These are phyloP conservation scores for Diplodus puntazzo DNA, from an alignment of 2,797 vertebrate genomes.

Conservation along the genomic window DNA sequence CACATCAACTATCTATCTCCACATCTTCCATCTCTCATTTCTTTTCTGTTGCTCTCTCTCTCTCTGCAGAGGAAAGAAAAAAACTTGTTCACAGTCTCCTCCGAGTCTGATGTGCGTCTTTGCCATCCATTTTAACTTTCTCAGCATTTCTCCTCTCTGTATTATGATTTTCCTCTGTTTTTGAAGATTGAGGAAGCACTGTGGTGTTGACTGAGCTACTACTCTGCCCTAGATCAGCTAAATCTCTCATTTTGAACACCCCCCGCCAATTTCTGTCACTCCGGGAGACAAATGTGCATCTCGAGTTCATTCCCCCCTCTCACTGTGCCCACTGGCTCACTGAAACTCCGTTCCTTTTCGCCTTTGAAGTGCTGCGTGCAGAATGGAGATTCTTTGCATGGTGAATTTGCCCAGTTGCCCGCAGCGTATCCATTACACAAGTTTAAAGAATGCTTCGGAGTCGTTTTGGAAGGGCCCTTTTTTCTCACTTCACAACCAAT, in stretches of 20 bases:
- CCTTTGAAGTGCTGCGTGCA: constrained; percentile 88
- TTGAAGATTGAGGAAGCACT: constrained; percentile 77
- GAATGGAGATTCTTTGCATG: constrained; percentile 89
- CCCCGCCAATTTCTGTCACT: constrained; percentile 85
- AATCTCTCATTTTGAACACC: constrained; percentile 84
- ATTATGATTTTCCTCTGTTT: constrained; percentile 73
- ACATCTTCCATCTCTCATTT: constrained; percentile 52
- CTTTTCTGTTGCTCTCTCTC: constrained; percentile 34
- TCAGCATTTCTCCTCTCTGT: constrained; percentile 62
- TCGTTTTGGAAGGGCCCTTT: constrained; percentile 83
- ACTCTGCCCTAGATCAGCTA: constrained; percentile 84
- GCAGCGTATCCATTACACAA: constrained; percentile 89
- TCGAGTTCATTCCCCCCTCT: constrained; percentile 78
- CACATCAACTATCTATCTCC: constrained; percentile 50
- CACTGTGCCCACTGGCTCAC: constrained; percentile 83
- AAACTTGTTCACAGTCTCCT: constrained; percentile 44
- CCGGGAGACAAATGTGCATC: constrained; percentile 84
- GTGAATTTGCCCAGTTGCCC: constrained; percentile 87
- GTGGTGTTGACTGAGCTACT: constrained; percentile 78
- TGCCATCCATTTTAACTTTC: constrained; percentile 57
- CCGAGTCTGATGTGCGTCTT: constrained; percentile 42
- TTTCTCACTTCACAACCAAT: constrained; percentile 88
- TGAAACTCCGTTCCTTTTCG: constrained; percentile 80
- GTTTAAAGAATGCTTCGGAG: constrained; percentile 88
- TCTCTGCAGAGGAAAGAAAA: constrained; percentile 35